Percentiles rank a stretch among this genome's conserved stretches.
Evolutionary conservation across 64 coral and sea anemone species (phyloP).

Genomic region (Cladopsammia gracilis): DNA sequence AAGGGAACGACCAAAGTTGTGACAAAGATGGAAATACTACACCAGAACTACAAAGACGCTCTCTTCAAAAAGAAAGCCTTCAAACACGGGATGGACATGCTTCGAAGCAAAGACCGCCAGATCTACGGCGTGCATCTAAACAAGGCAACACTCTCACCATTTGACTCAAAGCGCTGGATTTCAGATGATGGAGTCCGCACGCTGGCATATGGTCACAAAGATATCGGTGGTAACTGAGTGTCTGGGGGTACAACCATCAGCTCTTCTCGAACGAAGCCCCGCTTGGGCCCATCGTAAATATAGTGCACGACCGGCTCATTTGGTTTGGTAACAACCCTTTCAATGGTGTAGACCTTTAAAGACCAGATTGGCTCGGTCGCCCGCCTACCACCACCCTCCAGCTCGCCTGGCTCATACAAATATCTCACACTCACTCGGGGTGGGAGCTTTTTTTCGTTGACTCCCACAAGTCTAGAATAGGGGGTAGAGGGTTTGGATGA

Average conservation of each 20-base stretch:
- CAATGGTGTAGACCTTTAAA: not conserved
- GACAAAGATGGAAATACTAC: not conserved
- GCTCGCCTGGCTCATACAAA: not conserved
- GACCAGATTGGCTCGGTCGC: conserved; percentile 39
- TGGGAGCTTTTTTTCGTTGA: not conserved
- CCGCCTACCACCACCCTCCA: not conserved
- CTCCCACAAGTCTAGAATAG: conserved; percentile 34
- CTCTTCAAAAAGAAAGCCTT: no score
- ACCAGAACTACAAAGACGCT: no score
- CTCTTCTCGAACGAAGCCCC: conserved; percentile 7
- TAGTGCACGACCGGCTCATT: not conserved
- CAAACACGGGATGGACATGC: not conserved
- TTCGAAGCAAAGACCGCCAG: not conserved
- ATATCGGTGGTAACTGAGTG: not conserved
- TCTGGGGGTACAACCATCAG: not conserved
- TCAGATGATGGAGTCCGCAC: conserved; percentile 20
- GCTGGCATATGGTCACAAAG: not conserved
- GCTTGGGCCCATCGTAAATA: not conserved
- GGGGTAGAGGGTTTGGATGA: not conserved
- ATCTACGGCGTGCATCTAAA: not conserved
- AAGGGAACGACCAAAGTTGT: not conserved
- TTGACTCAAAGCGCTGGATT: conserved; percentile 7
- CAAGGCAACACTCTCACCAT: conserved; percentile 5
- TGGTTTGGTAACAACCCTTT: not conserved
- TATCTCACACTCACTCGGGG: not conserved